Evolutionary conservation across 2,888 invertebrate genomes (phyloP), one percentile per base, ranked within the genome.

Genomic region (Pandemis corylana): DNA sequence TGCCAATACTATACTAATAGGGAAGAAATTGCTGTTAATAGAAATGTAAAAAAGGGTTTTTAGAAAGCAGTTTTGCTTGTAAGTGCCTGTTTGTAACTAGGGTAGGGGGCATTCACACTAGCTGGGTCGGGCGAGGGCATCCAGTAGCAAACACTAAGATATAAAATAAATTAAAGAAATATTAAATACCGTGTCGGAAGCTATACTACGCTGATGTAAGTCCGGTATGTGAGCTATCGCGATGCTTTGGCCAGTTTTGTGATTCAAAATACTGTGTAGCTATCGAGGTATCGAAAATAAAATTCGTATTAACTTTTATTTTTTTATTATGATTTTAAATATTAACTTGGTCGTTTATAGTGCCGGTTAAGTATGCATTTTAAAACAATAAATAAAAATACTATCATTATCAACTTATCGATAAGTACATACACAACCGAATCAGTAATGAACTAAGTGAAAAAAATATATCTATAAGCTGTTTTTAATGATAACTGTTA

Each of bases 381-480:
- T 95, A 90, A 20, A 88, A 92, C 89, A 90, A 89, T 90, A 87
- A 86, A 89, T 85, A 87, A 90, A 89, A 78, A 80, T 82, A 80
- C 88, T 83, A 86, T 82, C 77, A 79, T 72, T 76, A 76, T 75
- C 61, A 78, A 90, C 88, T 90, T 91, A 91, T 84, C 84, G 94
- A 95, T 95, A 95, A 95, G 95, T 95, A 95, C 94, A 94, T 91
- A 94, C 94, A 94, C 92, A 94, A 94, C 93, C 93, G 91, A 93
- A 90, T 89, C 87, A 90, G 89, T 83, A 81, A 81, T 72, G 86
- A 86, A 87, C 83, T 85, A 89, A 85, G 83, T 84, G 81, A 80
- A 83, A 85, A 87, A 81, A 81, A 78, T 79, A 77, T 76, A 77
- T 81, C 79, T 83, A 84, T 86, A 87, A 88, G 87, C 86, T 81